Conservation (phyloP, 2,797 vertebrate species). For the Lacerta agilis region DNA sequence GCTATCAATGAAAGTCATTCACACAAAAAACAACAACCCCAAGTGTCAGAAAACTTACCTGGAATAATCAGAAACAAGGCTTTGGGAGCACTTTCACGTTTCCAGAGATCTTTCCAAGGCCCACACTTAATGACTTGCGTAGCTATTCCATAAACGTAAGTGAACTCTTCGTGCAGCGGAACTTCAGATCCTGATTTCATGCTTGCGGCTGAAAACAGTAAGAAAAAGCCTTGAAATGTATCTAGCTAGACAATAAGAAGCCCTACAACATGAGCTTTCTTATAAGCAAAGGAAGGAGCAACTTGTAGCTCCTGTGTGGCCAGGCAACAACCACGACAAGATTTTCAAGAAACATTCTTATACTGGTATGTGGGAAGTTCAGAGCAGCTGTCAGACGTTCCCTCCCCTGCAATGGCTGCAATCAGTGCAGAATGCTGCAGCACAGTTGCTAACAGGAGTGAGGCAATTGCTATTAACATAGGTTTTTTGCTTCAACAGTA, state of each 20-base stretch:
- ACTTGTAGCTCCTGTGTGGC: neutral
- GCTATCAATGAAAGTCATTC: no score
- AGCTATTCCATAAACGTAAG: slow-evolving; percentile 86
- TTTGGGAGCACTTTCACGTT: slow-evolving; percentile 68
- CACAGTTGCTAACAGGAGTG: no score
- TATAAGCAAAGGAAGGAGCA: neutral
- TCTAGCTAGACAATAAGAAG: neutral
- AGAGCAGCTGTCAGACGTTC: neutral
- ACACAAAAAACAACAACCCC: neutral
- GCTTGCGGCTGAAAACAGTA: slow-evolving; percentile 67
- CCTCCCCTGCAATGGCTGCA: no score
- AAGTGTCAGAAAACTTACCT: slow-evolving; percentile 75
- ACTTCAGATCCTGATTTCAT: slow-evolving; percentile 71
- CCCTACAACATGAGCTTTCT: neutral
- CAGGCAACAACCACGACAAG: neutral
- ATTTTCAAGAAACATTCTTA: neutral
- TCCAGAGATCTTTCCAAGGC: slow-evolving; percentile 77
- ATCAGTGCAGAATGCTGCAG: no score
- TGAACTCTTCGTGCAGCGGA: slow-evolving; percentile 82
- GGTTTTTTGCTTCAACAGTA: neutral
- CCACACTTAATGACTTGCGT: slow-evolving; percentile 92
- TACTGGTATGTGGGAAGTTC: neutral
- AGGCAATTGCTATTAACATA: no score
- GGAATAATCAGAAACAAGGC: slow-evolving; percentile 88
- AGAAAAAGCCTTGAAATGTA: slow-evolving; percentile 17